Evolutionary conservation across 2,888 invertebrate genomes (phyloP).

Genomic region (Eilema sororculum): DNA sequence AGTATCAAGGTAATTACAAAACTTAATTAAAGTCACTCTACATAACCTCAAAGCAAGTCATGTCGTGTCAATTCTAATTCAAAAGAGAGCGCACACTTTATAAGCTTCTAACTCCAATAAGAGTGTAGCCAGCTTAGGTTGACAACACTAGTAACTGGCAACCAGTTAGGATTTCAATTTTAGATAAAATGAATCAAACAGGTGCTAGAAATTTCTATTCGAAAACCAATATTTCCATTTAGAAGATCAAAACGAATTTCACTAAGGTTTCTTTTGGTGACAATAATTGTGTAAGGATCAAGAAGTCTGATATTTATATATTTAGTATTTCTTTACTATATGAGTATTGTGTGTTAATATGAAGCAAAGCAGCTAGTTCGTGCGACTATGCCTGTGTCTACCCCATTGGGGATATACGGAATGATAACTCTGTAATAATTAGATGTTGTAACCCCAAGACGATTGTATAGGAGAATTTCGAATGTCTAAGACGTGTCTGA

Average conservation of each 20-base stretch:
- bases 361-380: too few species aligned
- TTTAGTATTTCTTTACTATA: too few species aligned
- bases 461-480: too few species aligned
- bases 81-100: slow-evolving; percentile 2
- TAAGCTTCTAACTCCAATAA: slow-evolving; percentile 13
- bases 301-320: not conserved
- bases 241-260: not conserved
- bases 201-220: not conserved
- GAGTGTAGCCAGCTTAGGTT: not conserved
- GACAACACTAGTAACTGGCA: not conserved
- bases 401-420: too few species aligned
- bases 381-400: too few species aligned
- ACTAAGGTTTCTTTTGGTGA: not conserved
- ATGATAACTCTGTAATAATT: too few species aligned
- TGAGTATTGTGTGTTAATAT: too few species aligned
- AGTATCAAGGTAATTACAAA: not conserved
- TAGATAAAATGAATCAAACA: slow-evolving; percentile 14
- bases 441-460: too few species aligned
- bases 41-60: not conserved
- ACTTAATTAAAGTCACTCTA: not conserved
- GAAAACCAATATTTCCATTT: slow-evolving; percentile 3
- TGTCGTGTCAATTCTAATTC: not conserved
- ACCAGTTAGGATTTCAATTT: slow-evolving; percentile 20
- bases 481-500: too few species aligned
- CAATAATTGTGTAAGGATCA: not conserved